Evolutionary conservation across 1,140 invertebrate genomes (phyloP), one percentile per base, ranked within the genome.

Genomic region (Drosophila truncata): DNA sequence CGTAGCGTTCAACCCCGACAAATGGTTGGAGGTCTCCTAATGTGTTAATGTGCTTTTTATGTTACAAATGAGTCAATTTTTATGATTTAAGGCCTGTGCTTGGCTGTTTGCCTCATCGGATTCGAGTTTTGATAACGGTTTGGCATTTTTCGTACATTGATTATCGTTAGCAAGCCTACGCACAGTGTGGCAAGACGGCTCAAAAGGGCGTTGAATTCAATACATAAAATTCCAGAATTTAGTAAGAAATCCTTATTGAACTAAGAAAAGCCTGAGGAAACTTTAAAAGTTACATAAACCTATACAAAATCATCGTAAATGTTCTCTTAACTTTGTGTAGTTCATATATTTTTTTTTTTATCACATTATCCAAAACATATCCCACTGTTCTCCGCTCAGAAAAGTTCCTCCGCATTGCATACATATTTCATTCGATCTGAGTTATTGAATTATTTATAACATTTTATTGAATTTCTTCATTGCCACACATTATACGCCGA

Each of bases 61-160:
- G 84, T 88, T 88, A 88, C 83, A 88, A 88, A 88, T 88, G 84
- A 88, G 84, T 88, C 84, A 88, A 88, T 88, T 88, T 88, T 88
- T 88, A 88, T 88, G 84, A 88, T 88, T 88, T 88, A 88, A 88
- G 82, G 84, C 82, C 80, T 54, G 60, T 54, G 33, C 58, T 29
- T 39, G 79, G 42, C 46, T 29, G 47, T 61, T 61, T 39, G 64
- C 66, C 35, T 69, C 55, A 61, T 61, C 66, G 54, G 65, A 62
- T 78, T 65, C 70, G 61, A 72, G 71, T 83, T 85, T 80, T 87
- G 83, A 87, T 86, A 80, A 87, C 83, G 80, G 71, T 86, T 73
- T 77, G 72, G 82, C 82, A 87, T 79, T 86, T 80, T 54, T 77
- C 67, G 60, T 69, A 55, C 72, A 86, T 73, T 82, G 83, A 86